Conservation (phyloP, 2,797 vertebrate genomes). For the Catostomus latipinnis region DNA sequence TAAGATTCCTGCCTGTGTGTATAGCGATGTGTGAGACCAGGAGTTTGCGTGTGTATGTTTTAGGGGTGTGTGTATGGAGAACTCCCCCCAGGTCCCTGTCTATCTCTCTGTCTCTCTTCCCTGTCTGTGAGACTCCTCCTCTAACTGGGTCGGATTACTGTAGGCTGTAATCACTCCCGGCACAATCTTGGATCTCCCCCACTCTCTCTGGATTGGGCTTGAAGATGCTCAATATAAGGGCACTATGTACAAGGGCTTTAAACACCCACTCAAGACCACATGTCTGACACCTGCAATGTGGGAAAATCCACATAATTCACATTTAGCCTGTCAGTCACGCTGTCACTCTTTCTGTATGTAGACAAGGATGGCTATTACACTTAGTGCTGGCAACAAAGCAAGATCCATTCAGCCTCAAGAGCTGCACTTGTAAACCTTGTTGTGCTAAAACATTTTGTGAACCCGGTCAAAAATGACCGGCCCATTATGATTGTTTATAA, state of each 20-base stretch:
- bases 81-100: constrained; percentile 28
- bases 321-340: neutral
- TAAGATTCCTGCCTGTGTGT: constrained; percentile 48
- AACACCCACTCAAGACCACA: too few species aligned
- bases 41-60: constrained; percentile 46
- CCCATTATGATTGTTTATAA: too few species aligned
- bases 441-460: too few species aligned
- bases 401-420: too few species aligned
- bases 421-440: too few species aligned
- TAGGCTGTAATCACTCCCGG: constrained; percentile 29
- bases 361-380: too few species aligned
- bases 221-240: constrained; percentile 27
- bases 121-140: constrained; percentile 58
- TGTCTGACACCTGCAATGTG: neutral
- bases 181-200: constrained; percentile 38
- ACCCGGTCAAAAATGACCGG: too few species aligned
- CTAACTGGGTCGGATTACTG: constrained; percentile 60
- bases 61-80: constrained; percentile 26
- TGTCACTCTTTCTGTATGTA: too few species aligned
- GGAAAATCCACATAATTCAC: neutral
- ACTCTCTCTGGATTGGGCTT: neutral
- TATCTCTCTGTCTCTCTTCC: constrained; percentile 33
- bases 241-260: too few species aligned
- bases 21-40: constrained; percentile 42
- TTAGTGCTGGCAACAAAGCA: too few species aligned